Percentiles rank a stretch among this genome's conserved stretches.
phyloP scores from a whole-genome alignment of 2,888 invertebrate genomes.

The Eudemis profundana region DNA sequence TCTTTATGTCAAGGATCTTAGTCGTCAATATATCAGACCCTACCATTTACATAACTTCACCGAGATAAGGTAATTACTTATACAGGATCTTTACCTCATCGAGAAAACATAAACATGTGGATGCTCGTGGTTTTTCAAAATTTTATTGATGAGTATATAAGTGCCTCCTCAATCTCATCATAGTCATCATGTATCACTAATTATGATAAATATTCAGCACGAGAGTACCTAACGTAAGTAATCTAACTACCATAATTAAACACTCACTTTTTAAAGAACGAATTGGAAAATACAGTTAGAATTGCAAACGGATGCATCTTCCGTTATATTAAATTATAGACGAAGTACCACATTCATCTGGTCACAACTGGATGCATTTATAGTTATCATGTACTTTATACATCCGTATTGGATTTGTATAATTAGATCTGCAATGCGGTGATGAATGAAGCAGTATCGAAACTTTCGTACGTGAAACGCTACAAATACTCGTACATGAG shows the following conservation, averaged over 20 bases:
- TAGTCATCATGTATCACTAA: too few relatives aligned
- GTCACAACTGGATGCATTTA: neutral
- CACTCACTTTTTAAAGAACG: neutral
- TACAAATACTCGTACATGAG: neutral
- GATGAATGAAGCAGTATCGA: neutral
- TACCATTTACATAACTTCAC: constrained; percentile 50
- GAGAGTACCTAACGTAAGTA: too few relatives aligned
- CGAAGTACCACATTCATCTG: constrained; percentile 9
- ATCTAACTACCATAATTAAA: neutral
- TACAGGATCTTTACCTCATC: constrained; percentile 10
- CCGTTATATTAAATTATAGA: constrained; percentile 14
- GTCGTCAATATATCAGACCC: constrained; percentile 57
- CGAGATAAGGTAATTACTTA: constrained; percentile 54
- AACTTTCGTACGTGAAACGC: neutral
- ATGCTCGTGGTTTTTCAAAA: too few relatives aligned
- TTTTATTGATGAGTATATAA: too few relatives aligned
- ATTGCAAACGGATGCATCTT: constrained; percentile 6
- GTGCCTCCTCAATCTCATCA: too few relatives aligned
- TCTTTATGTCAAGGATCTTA: constrained; percentile 56
- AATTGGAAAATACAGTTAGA: neutral
- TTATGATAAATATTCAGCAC: neutral
- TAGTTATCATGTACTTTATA: constrained; percentile 13
- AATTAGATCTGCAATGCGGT: neutral
- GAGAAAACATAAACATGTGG: neutral
- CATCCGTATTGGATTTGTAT: constrained; percentile 5